Evolutionary conservation across 2,797 vertebrate genomes (phyloP), one percentile per base, ranked within the genome.

Genomic region (Lepilemur ruficaudatus): DNA sequence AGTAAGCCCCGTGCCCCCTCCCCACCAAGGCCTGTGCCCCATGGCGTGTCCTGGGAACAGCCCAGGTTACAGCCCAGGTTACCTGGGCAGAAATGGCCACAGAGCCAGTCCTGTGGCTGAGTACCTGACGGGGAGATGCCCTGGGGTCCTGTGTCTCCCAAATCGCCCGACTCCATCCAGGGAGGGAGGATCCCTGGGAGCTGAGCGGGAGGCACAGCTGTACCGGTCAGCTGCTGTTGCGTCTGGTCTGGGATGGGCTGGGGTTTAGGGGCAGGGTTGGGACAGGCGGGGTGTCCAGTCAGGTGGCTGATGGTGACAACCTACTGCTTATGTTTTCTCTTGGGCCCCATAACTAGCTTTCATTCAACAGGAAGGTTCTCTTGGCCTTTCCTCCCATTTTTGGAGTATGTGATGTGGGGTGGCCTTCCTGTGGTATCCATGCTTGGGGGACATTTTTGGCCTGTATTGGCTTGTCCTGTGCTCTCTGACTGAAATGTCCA

Each of bases 1-100:
- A 99, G 99, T 99, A 98, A 98, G 95, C 89, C 25, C 67, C 30
- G 0, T 5, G 18, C 28, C 22, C 4, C 1, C 5, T 25, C 35
- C 17, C 17, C 1, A 6, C 67, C 9, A 0, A 0, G 38, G 4
- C 46, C 70, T 43, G 22, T 23, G 3, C 22, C 67, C 50, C 43
- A 12, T 6, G 17, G 20, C 9, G 4, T 11, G n/a, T 91, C 98
- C 93, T 11, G 28, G 63, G 69, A 25, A 23, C 41, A 25, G 20
- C 43, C 28, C 73, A 14, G 3, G 8, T 35, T 10, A 2, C 61
- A 25, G 23, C 43, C 28, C 73, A 14, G 3, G 8, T 35, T 10
- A 2, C 61, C 69, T 38, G 35, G n/a, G 5, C 25, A 7, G 55
- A 6, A 35, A 3, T 5, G 46, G 72, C 73, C 32, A 2, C 0